Percentiles rank a stretch among this genome's conserved stretches.
phyloP scores from a whole-genome alignment of 2,113 vertebrate species.

The Pseudolaguvia tuberculata region DNA sequence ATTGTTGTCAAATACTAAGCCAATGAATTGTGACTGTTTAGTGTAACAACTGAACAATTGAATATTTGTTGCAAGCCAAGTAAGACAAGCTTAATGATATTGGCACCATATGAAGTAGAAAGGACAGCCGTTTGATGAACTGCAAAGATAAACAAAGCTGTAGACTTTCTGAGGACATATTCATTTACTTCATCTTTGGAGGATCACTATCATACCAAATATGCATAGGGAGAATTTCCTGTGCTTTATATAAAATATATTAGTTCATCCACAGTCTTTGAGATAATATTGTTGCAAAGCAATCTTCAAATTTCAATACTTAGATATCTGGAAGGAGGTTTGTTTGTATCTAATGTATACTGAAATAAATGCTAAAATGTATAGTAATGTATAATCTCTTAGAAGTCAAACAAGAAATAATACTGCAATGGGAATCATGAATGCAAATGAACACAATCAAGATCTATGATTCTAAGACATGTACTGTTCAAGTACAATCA shows the following conservation, averaged over 20 bases:
- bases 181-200: not conserved
- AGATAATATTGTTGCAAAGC: not conserved
- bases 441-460: not conserved
- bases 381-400: not conserved
- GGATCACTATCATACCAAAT: not conserved
- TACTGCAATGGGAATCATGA: not conserved
- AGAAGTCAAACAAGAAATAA: not conserved
- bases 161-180: constrained; percentile 1
- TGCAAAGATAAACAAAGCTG: not conserved
- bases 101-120: not conserved
- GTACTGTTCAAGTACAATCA: constrained; percentile 1
- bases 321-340: not conserved
- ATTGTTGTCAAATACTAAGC: not conserved
- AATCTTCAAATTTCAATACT: not conserved
- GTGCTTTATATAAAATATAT: constrained; percentile 9
- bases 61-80: not conserved
- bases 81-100: not conserved
- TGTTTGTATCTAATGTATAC: not conserved
- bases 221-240: not conserved
- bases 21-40: not conserved
- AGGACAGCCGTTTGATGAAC: not conserved
- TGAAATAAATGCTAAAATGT: not conserved
- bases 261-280: not conserved
- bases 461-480: not conserved
- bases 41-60: not conserved